A percentile compares a stretch with the other conserved stretches of the same genome.
phyloP scores from a whole-genome alignment of 1,140 invertebrate species.

The Rhyacophila brunnea region DNA sequence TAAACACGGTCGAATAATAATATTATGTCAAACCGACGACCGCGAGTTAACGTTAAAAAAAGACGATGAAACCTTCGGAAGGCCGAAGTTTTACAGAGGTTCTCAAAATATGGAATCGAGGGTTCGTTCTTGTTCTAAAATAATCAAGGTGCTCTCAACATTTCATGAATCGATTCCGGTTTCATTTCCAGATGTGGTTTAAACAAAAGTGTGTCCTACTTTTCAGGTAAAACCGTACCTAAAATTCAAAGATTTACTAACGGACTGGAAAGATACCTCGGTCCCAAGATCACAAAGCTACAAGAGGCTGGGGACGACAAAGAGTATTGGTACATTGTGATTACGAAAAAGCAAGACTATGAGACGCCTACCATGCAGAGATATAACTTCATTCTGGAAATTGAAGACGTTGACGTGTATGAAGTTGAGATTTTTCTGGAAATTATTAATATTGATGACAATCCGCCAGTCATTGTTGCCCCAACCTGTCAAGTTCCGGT shows the following conservation, averaged over 20 bases:
- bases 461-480: slow-evolving; percentile 48
- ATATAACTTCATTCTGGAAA: slow-evolving; percentile 45
- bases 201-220: slow-evolving; percentile 1
- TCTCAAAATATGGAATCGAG: too few species aligned
- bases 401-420: slow-evolving; percentile 34
- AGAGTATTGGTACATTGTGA: slow-evolving; percentile 40
- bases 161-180: background rate
- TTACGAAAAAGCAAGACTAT: slow-evolving; percentile 53
- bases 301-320: slow-evolving; percentile 19
- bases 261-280: slow-evolving; percentile 39
- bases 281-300: slow-evolving; percentile 36
- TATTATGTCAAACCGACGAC: too few species aligned
- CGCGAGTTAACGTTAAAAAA: too few species aligned
- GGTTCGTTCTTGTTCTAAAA: too few species aligned
- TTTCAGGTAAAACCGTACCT: slow-evolving; percentile 38
- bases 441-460: slow-evolving; percentile 56
- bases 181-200: background rate
- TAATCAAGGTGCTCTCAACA: too few species aligned
- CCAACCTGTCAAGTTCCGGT: slow-evolving; percentile 46
- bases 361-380: slow-evolving; percentile 45
- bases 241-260: slow-evolving; percentile 29
- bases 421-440: slow-evolving; percentile 38
- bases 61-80: too few species aligned
- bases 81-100: too few species aligned
- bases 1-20: too few species aligned